Evolutionary conservation across 2,888 invertebrate species (phyloP).

Genomic region (Spilarctia lutea): DNA sequence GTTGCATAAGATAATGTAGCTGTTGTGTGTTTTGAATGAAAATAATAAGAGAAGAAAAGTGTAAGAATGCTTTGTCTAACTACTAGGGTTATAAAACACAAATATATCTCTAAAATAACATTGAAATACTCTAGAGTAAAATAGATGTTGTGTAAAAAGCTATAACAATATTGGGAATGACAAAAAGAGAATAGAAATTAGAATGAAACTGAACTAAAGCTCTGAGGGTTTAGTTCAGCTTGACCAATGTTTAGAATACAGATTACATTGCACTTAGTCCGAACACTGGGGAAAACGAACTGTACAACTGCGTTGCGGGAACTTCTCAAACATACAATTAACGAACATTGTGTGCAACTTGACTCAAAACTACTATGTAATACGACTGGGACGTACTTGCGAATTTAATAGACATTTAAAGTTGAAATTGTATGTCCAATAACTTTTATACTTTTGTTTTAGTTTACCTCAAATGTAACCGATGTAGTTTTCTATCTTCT

Average conservation of each 20-base stretch:
- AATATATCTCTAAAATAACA: no score
- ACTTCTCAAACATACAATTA: conserved; percentile 1
- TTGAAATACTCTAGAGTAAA: neutral
- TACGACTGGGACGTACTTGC: neutral
- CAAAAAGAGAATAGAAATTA: conserved; percentile 1
- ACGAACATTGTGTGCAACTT: neutral
- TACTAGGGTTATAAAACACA: no score
- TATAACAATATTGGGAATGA: neutral
- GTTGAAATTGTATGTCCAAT: neutral
- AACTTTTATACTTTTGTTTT: neutral
- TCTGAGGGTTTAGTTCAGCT: neutral
- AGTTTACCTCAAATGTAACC: neutral
- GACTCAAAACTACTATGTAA: neutral
- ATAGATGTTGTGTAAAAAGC: neutral
- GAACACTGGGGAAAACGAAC: neutral
- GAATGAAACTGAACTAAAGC: neutral
- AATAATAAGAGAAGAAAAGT: no score
- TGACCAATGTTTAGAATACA: neutral
- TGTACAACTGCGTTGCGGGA: neutral
- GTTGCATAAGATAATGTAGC: no score
- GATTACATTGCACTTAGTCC: neutral
- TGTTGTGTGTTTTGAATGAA: no score
- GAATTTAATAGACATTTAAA: neutral
- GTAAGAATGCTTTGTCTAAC: no score
- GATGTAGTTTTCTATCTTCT: neutral